Conservation (phyloP, 2,888 invertebrate genomes). For the Odontomyia ornata region DNA sequence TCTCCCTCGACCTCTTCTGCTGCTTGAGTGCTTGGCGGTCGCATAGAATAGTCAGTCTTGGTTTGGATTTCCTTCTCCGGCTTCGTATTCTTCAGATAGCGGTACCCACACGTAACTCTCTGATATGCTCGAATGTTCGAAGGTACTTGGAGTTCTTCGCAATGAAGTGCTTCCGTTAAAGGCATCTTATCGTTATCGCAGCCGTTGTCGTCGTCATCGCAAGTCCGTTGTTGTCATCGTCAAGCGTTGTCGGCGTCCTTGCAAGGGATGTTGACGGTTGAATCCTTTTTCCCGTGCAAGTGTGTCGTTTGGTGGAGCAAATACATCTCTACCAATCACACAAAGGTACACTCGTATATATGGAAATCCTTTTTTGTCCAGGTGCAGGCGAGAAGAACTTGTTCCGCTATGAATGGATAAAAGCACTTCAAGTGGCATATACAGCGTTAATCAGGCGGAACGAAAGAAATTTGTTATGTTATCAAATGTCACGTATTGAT, state of each 20-base stretch:
- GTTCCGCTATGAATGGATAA: not conserved
- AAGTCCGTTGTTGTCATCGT: not conserved
- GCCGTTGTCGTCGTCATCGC: not conserved
- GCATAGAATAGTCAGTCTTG: not conserved
- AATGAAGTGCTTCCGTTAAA: slow-evolving; percentile 39
- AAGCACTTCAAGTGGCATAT: slow-evolving; percentile 22
- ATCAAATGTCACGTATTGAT: slow-evolving; percentile 28
- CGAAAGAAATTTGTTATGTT: slow-evolving; percentile 25
- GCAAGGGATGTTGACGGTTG: slow-evolving; percentile 10
- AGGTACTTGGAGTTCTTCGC: not conserved
- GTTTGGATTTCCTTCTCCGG: not conserved
- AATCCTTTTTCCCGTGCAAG: not conserved
- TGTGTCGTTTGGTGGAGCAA: not conserved
- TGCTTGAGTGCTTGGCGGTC: not conserved
- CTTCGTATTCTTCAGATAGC: not conserved
- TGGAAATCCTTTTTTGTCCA: not conserved
- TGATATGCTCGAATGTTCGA: not conserved
- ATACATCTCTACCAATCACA: too few relatives aligned
- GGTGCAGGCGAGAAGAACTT: not conserved
- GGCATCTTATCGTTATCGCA: slow-evolving; percentile 31
- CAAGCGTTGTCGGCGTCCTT: not conserved
- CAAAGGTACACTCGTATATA: not conserved
- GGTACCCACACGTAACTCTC: not conserved
- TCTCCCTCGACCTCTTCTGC: not conserved
- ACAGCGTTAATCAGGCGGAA: slow-evolving; percentile 30